Evolutionary conservation across 1,140 invertebrate genomes (phyloP).

Genomic region (Aricia agestis): DNA sequence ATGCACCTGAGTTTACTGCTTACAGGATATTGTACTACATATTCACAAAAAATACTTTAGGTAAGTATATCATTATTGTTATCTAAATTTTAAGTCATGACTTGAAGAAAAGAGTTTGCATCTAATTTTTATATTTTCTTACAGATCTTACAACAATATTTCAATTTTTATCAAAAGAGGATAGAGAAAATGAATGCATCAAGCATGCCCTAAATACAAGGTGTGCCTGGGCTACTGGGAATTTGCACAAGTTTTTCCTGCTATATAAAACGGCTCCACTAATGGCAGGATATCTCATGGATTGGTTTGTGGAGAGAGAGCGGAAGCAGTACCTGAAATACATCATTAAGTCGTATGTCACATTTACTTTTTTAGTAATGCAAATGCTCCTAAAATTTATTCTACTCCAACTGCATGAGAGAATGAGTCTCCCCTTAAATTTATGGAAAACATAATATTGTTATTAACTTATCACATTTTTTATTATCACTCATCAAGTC

Average conservation of each 20-base stretch:
- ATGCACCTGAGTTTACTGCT: conserved; percentile 94
- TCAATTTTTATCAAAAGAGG: conserved; percentile 84
- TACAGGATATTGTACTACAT: conserved; percentile 98
- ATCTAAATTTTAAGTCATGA: background rate
- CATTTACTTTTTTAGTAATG: conserved; percentile 21
- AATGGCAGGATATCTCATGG: conserved; percentile 97
- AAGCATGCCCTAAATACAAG: conserved; percentile 90
- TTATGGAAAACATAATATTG: background rate
- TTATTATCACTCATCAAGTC: no score
- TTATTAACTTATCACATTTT: no score
- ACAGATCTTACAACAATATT: conserved; percentile 95
- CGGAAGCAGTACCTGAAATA: conserved; percentile 92
- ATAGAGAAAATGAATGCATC: conserved; percentile 90
- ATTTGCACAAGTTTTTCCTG: conserved; percentile 94
- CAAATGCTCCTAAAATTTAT: conserved; percentile 5
- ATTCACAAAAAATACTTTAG: conserved; percentile 96
- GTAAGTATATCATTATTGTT: conserved; percentile 83
- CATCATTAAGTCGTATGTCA: conserved; percentile 97
- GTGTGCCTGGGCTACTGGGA: conserved; percentile 92
- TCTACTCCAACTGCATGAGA: background rate
- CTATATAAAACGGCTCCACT: conserved; percentile 91
- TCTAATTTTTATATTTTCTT: conserved; percentile 49
- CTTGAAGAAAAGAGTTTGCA: no score
- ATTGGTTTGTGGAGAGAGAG: conserved; percentile 97
- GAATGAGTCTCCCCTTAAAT: background rate